These are phyloP conservation scores for Xestia c-nigrum DNA, from an alignment of 2,888 invertebrate species.

Conservation along the genomic window DNA sequence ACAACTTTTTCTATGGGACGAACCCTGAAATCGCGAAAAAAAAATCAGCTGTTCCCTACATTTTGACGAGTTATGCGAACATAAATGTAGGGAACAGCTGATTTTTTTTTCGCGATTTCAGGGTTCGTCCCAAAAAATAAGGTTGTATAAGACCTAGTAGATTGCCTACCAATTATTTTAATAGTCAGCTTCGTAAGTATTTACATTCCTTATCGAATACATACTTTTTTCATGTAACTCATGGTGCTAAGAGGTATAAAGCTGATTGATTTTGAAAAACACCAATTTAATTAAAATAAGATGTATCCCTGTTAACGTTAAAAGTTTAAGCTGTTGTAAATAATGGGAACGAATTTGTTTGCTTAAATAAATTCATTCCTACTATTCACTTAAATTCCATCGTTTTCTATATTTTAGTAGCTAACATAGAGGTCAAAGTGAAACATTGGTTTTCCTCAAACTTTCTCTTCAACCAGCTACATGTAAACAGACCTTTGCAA, in stretches of 20 bases:
- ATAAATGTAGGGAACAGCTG: no score
- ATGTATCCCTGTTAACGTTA: neutral
- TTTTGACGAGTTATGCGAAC: no score
- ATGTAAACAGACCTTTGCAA: slow-evolving; percentile 31
- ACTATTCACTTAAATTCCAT: no score
- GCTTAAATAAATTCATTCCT: no score
- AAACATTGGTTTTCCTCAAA: slow-evolving; percentile 22
- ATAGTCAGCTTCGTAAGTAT: neutral
- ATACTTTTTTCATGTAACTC: neutral
- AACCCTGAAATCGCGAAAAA: no score
- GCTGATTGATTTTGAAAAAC: neutral
- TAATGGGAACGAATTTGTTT: neutral
- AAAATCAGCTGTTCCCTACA: no score
- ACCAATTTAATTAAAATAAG: neutral
- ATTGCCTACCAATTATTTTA: no score
- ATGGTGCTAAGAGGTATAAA: neutral
- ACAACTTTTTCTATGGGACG: no score
- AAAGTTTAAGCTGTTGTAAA: neutral
- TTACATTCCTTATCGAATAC: neutral
- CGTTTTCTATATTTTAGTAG: neutral
- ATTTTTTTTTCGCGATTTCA: no score
- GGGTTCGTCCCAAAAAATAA: no score
- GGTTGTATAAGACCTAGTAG: no score
- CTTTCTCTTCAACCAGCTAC: slow-evolving; percentile 31
- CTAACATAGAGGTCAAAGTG: neutral